A percentile compares a stretch with the other conserved stretches of the same genome.
These are phyloP conservation scores for Pipistrellus nathusii DNA, from an alignment of 2,797 vertebrate species.

Conservation along the genomic window DNA sequence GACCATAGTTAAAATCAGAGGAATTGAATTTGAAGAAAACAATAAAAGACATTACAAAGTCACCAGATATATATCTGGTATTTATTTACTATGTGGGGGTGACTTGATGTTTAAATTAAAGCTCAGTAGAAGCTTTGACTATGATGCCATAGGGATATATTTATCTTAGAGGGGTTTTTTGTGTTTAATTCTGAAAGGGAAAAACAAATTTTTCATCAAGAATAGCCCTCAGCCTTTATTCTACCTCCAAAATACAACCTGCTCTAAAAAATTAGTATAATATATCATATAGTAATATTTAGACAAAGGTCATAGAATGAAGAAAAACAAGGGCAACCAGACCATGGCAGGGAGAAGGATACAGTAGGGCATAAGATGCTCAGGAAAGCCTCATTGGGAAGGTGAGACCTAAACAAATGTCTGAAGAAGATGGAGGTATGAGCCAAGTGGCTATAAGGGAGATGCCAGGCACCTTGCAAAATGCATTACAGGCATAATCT, in stretches of 20 bases:
- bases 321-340: background rate
- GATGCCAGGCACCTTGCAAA: background rate
- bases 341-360: background rate
- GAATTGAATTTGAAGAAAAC: slow-evolving; percentile 52
- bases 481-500: background rate
- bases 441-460: background rate
- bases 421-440: background rate
- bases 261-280: background rate
- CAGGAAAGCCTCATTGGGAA: background rate
- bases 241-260: background rate
- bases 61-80: slow-evolving; percentile 59
- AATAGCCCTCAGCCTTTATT: background rate
- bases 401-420: background rate
- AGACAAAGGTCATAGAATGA: background rate
- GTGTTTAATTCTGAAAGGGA: slow-evolving; percentile 37
- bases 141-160: slow-evolving; percentile 8
- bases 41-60: slow-evolving; percentile 54
- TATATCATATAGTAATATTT: background rate
- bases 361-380: background rate
- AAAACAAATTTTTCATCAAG: slow-evolving; percentile 53
- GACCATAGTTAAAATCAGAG: slow-evolving; percentile 9
- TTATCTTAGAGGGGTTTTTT: slow-evolving; percentile 33
- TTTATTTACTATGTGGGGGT: slow-evolving; percentile 52
- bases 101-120: slow-evolving; percentile 67
- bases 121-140: slow-evolving; percentile 46